Evolutionary conservation across 2,113 vertebrate genomes (phyloP), one percentile per base, ranked within the genome.

Genomic region (Lutjanus erythropterus): DNA sequence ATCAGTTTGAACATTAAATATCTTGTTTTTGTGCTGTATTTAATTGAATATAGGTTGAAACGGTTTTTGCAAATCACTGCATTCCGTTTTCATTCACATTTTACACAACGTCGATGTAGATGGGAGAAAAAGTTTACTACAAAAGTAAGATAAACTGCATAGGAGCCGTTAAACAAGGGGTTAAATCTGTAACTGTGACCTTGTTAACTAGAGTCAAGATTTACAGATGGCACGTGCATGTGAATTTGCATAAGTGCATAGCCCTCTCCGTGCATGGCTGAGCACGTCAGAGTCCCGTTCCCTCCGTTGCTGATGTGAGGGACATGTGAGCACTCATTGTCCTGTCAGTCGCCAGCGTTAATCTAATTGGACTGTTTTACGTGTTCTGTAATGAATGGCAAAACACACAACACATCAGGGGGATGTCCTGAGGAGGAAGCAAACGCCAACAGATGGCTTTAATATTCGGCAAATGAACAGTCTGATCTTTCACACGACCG

Each of bases 381-480:
- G 64, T 73, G 78, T 27, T 56, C 69, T 73, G 70, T 88, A 92
- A 90, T 88, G 92, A 93, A 89, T 60, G 81, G 70, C 88, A 83
- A 90, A n/a, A 89, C 83, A 79, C 88, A 82, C 65, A n/a, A 65
- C 85, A 75, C 88, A 74, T 86, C 65, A 78, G 76, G 66, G 82
- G 62, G 80, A 68, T 73, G 72, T 92, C 91, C 86, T 71, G 72
- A 84, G 87, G 84, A 87, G 86, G 89, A 92, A 73, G 71, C 75
- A 73, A 87, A 75, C 53, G 64, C 80, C 85, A 84, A 93, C 93
- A 92, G 88, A 94, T 93, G 93, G 93, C 89, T 93, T 90, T 92
- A 91, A 93, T 93, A 89, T 88, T 81, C 68, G 74, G 71, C 79
- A 79, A 93, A 91, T 85, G 80, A 86, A 86, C 79, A 78, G 58